Base-by-base conservation (phyloP, 2,888 invertebrate genomes). In the Oscheius myriophilus region DNA sequence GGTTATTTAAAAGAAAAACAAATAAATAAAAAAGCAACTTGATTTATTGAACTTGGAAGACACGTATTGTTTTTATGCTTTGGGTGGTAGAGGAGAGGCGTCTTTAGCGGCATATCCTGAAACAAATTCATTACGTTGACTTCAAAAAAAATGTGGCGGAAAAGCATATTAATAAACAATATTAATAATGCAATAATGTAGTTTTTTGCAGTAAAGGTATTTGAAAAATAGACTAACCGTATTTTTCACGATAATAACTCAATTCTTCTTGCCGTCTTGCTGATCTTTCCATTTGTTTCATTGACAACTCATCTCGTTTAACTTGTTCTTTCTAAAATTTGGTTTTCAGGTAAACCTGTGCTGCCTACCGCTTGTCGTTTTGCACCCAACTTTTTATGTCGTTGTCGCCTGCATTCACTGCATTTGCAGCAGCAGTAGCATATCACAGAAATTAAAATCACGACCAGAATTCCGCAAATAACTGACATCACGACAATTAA, bases 401-500 rank as follows among this genome's bases (percentile, higher is more conserved):
- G 70, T 45, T 71, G 69, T 25, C 72, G 21, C 14, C 74, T 67
- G 59, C 71, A 72, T 46, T 72, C 63, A 58, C 67, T 70, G 51
- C 74, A 76, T 41, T 66, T 63, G 64, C 75, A 78, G 62, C 70
- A 69, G 51, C 75, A 75, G 46, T 70, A 78, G 33, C 71, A 75
- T 2, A 72, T 16, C 46, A 72, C 68, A 1, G 75, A 54, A 23
- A 74, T 70, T 12, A 79, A 55, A 62, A 78, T 71, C 3, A 75
- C 71, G 18, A 65, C 58, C 43, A 78, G 65, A 43, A 78, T 70
- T 49, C 78, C 80, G 14, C 69, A 72, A 57, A 75, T 71, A 26
- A 80, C 70, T 14, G 77, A 72, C 2, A 73, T 63, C 16, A 80
- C 76, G 68, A 80, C 74, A 43, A 77, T 77, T 11, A 75, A 70